Conservation (phyloP, 2,113 vertebrate genomes). For the Macroglossus sobrinus region DNA sequence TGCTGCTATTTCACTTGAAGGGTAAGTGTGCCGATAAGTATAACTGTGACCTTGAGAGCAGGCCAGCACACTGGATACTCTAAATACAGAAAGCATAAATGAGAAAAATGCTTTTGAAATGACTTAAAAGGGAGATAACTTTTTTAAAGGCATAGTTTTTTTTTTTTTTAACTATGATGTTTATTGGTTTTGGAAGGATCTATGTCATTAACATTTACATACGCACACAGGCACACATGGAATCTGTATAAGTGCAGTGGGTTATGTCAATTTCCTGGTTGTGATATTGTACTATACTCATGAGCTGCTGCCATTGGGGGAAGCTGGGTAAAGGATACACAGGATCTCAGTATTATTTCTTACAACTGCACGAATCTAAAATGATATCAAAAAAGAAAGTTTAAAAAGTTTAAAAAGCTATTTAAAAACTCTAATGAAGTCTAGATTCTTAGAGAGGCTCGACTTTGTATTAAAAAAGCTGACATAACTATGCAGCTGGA, state of each 20-base stretch:
- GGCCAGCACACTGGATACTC: conserved; percentile 2
- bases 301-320: neutral
- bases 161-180: neutral
- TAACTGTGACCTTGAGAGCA: conserved; percentile 25
- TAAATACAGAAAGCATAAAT: conserved; percentile 25
- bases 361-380: neutral
- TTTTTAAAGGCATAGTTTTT: neutral
- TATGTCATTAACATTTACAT: neutral
- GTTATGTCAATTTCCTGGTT: neutral
- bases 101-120: conserved; percentile 41
- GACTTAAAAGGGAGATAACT: neutral
- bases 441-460: neutral
- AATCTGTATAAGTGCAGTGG: neutral
- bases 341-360: neutral
- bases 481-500: neutral
- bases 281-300: neutral
- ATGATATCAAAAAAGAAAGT: neutral
- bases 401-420: neutral
- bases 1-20: conserved; percentile 70
- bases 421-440: neutral
- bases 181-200: conserved; percentile 15
- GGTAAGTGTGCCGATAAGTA: conserved; percentile 24
- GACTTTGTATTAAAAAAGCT: neutral
- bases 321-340: neutral
- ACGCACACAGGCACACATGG: neutral